phyloP scores from a whole-genome alignment of 1,140 invertebrate species.

The Bombus huntii region DNA sequence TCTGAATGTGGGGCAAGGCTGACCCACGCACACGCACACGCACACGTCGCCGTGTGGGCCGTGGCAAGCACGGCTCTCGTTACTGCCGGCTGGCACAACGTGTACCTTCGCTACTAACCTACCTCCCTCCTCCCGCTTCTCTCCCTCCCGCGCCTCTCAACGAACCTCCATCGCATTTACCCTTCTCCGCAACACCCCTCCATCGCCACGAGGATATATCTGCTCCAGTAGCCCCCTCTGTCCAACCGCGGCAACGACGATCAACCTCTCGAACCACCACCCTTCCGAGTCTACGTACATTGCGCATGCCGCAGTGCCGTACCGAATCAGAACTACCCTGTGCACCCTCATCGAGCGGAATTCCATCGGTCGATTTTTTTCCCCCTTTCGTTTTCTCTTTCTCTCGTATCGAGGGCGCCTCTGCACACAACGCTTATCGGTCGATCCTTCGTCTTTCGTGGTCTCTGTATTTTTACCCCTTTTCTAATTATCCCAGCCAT shows the following conservation, averaged over 20 bases:
- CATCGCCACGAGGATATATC: slow-evolving; percentile 52
- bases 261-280: slow-evolving; percentile 63
- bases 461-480: neutral
- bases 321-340: neutral
- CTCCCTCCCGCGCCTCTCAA: slow-evolving; percentile 21
- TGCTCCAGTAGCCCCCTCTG: slow-evolving; percentile 46
- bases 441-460: neutral
- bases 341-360: neutral
- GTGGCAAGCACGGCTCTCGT: slow-evolving; percentile 78
- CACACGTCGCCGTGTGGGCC: slow-evolving; percentile 69
- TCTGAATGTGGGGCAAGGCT: slow-evolving; percentile 38
- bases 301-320: slow-evolving; percentile 61
- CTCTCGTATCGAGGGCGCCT: neutral
- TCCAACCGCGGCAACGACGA: slow-evolving; percentile 40
- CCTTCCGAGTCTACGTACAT: neutral
- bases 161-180: slow-evolving; percentile 28
- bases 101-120: slow-evolving; percentile 79
- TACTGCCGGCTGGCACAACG: slow-evolving; percentile 81
- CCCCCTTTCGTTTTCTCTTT: neutral
- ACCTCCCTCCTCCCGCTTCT: slow-evolving; percentile 51
- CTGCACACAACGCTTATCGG: neutral
- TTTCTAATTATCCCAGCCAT: neutral
- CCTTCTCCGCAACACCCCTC: slow-evolving; percentile 28
- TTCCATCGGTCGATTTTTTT: slow-evolving; percentile 11
- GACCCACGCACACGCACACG: slow-evolving; percentile 38